These are phyloP conservation scores for Danio tinwini DNA, from an alignment of 2,797 vertebrate genomes.

Conservation along the genomic window DNA sequence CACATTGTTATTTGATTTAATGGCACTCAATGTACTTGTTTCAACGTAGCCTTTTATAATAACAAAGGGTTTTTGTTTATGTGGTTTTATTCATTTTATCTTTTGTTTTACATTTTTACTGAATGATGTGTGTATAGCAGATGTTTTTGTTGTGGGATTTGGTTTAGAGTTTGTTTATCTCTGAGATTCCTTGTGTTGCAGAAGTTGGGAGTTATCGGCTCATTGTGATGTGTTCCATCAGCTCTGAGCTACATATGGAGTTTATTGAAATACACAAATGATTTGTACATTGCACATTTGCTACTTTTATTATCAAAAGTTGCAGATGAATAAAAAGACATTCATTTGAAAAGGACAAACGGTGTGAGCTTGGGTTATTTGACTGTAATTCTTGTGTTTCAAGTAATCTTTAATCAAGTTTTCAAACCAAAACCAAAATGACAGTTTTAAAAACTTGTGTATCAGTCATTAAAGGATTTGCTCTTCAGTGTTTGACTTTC, in stretches of 20 bases:
- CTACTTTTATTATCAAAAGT: conserved; percentile 43
- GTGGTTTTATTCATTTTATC: conserved; percentile 9
- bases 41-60: not conserved
- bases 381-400: not conserved
- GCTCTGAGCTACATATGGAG: not conserved
- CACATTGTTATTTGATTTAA: not conserved
- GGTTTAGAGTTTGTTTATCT: conserved; percentile 18
- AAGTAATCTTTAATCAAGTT: not conserved
- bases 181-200: conserved; percentile 7
- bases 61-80: not conserved
- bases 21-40: not conserved
- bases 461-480: not conserved
- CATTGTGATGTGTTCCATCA: not conserved
- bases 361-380: conserved; percentile 34
- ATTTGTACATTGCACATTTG: conserved; percentile 39
- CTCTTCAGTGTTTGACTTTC: too few species aligned
- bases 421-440: not conserved
- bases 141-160: conserved; percentile 12
- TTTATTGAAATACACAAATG: not conserved
- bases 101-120: conserved; percentile 8
- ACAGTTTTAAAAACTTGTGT: not conserved
- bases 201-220: conserved; percentile 2
- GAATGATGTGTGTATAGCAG: not conserved
- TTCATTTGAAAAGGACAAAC: conserved; percentile 16
- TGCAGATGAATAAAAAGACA: conserved; percentile 48